A percentile compares a stretch with the other conserved stretches of the same genome.
phyloP scores from a whole-genome alignment of 1,140 invertebrate species.

The Maniola jurtina region DNA sequence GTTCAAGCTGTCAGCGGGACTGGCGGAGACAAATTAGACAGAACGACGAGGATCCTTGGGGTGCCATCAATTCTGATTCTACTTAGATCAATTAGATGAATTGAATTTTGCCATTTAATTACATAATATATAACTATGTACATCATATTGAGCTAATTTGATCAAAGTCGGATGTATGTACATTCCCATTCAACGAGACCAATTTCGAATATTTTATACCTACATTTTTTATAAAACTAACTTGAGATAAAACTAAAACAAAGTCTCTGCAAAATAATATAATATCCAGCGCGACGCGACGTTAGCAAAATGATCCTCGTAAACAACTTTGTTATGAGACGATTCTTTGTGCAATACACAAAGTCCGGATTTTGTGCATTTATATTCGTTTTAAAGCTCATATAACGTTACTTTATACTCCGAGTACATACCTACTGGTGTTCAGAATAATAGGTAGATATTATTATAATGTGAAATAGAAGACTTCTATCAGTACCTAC shows the following conservation, averaged over 20 bases:
- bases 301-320: slow-evolving; percentile 9
- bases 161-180: too few species aligned
- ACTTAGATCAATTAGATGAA: slow-evolving; percentile 6
- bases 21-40: slow-evolving; percentile 19
- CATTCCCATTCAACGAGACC: too few species aligned
- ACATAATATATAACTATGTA: too few species aligned
- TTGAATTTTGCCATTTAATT: background rate
- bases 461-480: too few species aligned
- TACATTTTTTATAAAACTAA: background rate
- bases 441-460: too few species aligned
- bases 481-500: too few species aligned
- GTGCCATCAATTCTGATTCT: slow-evolving; percentile 15
- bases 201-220: too few species aligned
- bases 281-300: background rate
- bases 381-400: background rate
- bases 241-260: slow-evolving; percentile 3
- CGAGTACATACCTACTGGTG: too few species aligned
- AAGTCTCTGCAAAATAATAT: slow-evolving; percentile 5
- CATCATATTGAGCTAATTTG: too few species aligned
- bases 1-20: background rate
- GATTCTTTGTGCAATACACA: background rate
- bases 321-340: slow-evolving; percentile 11
- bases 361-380: background rate
- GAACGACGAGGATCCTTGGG: slow-evolving; percentile 9
- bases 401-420: too few species aligned